Percentiles rank a stretch among this genome's conserved stretches.
Evolutionary conservation across 2,113 vertebrate genomes (phyloP).

Genomic region (Oceanites oceanicus): DNA sequence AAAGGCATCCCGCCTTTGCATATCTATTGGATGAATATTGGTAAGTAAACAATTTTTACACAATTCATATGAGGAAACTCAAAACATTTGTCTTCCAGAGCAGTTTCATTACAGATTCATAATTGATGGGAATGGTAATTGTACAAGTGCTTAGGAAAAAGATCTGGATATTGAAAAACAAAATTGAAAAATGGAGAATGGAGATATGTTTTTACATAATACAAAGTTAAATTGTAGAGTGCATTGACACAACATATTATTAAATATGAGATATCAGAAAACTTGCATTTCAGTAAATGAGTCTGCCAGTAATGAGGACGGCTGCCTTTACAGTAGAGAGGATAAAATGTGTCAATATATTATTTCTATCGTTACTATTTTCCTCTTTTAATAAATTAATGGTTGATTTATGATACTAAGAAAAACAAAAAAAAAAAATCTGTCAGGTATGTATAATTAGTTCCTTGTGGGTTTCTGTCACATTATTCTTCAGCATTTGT

Average conservation of each 20-base stretch:
- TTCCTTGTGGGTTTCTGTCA: not conserved
- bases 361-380: not conserved
- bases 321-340: not conserved
- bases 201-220: not conserved
- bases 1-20: conserved; percentile 90
- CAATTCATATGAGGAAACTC: not conserved
- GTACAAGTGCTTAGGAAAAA: not conserved
- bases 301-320: not conserved
- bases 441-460: not conserved
- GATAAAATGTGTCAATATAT: not conserved
- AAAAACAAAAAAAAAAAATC: not conserved
- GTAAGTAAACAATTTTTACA: conserved; percentile 70
- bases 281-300: not conserved
- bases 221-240: not conserved
- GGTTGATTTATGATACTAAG: not conserved
- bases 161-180: not conserved
- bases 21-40: conserved; percentile 97
- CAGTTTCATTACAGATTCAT: not conserved
- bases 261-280: not conserved
- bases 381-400: not conserved
- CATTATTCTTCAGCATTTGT: rapidly evolving
- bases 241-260: not conserved
- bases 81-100: not conserved
- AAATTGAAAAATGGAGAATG: not conserved
- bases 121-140: not conserved